A percentile compares a stretch with the other conserved stretches of the same genome.
Evolutionary conservation across 2,888 invertebrate species (phyloP).

Genomic region (Leuctra nigra): DNA sequence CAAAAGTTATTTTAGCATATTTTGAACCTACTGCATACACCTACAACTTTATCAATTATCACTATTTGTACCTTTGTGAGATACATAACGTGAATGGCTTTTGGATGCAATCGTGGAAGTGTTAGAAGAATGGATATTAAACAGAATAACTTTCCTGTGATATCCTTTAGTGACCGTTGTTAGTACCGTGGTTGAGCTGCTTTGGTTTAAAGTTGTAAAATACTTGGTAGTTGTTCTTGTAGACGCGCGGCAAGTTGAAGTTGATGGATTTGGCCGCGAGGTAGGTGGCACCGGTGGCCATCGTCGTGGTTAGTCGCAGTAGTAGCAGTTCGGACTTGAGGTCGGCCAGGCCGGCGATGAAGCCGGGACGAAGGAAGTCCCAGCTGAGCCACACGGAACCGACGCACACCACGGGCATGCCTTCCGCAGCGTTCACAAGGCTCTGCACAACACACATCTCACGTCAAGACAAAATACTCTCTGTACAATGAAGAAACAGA

Average conservation of each 20-base stretch:
- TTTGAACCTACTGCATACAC: no score
- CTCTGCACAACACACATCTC: conserved; percentile 38
- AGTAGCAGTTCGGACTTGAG: conserved; percentile 44
- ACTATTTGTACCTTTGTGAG: no score
- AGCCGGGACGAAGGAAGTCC: conserved; percentile 67
- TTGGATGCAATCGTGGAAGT: no score
- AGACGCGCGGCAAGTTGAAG: conserved; percentile 59
- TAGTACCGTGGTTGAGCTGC: no score
- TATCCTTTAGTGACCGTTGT: no score
- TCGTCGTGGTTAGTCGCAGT: conserved; percentile 62
- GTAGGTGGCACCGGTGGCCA: conserved; percentile 82
- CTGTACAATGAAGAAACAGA: no score
- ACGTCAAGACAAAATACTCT: not conserved
- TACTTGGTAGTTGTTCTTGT: conserved; percentile 42
- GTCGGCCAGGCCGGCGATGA: conserved; percentile 47
- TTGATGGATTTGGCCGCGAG: conserved; percentile 67
- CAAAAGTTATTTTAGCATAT: no score
- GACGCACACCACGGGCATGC: conserved; percentile 77
- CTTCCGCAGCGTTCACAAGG: conserved; percentile 46
- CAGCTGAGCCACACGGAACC: conserved; percentile 96
- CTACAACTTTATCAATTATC: no score
- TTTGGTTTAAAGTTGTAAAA: conserved; percentile 52
- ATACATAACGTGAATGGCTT: no score
- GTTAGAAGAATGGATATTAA: no score
- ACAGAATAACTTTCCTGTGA: no score